A percentile compares a stretch with the other conserved stretches of the same genome.
Evolutionary conservation across 30 jellyfish, hydroid and myxozoan species (phyloP).

Genomic region (Pseudorhiza aurosa): DNA sequence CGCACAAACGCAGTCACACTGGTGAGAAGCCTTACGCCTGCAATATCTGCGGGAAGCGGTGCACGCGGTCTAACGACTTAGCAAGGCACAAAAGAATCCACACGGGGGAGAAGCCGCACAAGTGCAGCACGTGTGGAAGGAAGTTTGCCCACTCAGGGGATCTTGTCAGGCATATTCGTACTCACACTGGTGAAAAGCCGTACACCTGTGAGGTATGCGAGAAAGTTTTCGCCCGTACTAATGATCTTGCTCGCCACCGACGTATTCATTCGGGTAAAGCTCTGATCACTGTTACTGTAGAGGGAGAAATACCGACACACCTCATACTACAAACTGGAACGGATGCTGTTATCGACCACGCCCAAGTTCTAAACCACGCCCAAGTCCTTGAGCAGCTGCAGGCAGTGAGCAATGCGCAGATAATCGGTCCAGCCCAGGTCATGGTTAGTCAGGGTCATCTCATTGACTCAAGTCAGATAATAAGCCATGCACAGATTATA

Average conservation of each 20-base stretch:
- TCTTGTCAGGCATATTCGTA: constrained; percentile 83
- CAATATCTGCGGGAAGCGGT: constrained; percentile 84
- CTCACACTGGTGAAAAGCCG: constrained; percentile 98
- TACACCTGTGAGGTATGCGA: constrained; percentile 89
- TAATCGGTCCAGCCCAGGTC: constrained; percentile 32
- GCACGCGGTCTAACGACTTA: constrained; percentile 86
- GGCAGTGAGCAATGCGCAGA: constrained; percentile 57
- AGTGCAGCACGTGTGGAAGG: constrained; percentile 87
- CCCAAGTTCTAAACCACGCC: constrained; percentile 67
- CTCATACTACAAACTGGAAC: constrained; percentile 66
- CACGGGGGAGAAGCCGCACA: constrained; percentile 97
- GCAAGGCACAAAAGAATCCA: constrained; percentile 93
- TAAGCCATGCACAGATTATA: constrained; percentile 19
- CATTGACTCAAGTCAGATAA: constrained; percentile 44
- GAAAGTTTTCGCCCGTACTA: constrained; percentile 70
- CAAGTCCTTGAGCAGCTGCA: constrained; percentile 68
- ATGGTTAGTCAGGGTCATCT: constrained; percentile 59
- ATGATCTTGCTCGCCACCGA: constrained; percentile 69
- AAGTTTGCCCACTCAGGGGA: constrained; percentile 93
- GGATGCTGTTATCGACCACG: constrained; percentile 62
- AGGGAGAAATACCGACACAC: constrained; percentile 68
- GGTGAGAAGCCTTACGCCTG: constrained; percentile 97
- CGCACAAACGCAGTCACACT: constrained; percentile 91
- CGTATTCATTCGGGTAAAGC: constrained; percentile 72
- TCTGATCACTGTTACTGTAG: constrained; percentile 63